These are phyloP conservation scores for Drosophila acutilabella DNA, from an alignment of 2,888 invertebrate genomes.

Conservation along the genomic window DNA sequence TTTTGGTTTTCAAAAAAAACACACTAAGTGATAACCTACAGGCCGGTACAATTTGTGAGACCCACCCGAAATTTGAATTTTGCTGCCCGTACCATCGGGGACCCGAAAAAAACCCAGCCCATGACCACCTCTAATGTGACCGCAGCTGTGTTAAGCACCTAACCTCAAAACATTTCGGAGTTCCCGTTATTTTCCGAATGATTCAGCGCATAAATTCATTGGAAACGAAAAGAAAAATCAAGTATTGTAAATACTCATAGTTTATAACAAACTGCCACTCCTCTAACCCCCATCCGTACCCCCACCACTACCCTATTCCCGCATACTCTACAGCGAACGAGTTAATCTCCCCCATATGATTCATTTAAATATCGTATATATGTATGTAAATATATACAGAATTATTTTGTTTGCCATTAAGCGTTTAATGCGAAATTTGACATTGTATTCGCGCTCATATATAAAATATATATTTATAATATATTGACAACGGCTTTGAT, in stretches of 20 bases:
- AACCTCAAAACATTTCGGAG: too few species aligned
- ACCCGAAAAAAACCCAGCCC: too few species aligned
- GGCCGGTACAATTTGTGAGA: neutral
- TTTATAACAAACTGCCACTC: neutral
- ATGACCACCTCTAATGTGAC: too few species aligned
- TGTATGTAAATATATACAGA: too few species aligned
- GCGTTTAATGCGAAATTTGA: neutral
- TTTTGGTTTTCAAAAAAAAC: too few species aligned
- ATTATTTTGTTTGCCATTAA: neutral
- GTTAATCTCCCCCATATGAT: constrained; percentile 6
- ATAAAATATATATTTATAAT: neutral
- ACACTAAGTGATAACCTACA: too few species aligned
- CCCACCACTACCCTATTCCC: too few species aligned
- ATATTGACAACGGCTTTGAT: neutral
- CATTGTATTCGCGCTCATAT: neutral
- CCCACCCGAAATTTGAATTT: too few species aligned
- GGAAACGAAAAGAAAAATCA: neutral
- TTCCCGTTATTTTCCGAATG: neutral
- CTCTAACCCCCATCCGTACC: neutral
- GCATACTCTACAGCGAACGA: too few species aligned
- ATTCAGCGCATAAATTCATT: neutral
- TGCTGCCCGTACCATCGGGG: too few species aligned
- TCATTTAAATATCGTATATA: constrained; percentile 1
- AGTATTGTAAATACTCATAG: neutral
- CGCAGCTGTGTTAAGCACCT: too few species aligned